phyloP scores from a whole-genome alignment of 2,797 vertebrate genomes.

The Etheostoma perlongum region DNA sequence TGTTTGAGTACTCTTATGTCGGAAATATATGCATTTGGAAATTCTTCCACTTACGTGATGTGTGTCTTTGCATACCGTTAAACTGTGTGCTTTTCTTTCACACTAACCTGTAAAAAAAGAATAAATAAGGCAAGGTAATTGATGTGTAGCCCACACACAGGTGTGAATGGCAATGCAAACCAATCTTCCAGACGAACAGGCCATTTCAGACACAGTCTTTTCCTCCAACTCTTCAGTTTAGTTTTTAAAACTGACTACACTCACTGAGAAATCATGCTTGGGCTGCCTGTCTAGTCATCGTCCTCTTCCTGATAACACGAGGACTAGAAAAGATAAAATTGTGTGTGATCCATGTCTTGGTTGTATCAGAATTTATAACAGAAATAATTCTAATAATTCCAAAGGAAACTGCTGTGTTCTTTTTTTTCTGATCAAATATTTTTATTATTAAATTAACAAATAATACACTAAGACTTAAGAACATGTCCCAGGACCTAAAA shows the following conservation, averaged over 20 bases:
- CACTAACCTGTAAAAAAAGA: conserved; percentile 72
- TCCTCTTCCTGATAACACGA: not conserved
- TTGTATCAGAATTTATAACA: not conserved
- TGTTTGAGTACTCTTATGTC: not conserved
- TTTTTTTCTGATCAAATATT: too few relatives aligned
- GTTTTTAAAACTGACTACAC: not conserved
- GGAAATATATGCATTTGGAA: conserved; percentile 11
- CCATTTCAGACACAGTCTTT: conserved; percentile 40
- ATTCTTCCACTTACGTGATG: conserved; percentile 35
- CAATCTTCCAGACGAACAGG: conserved; percentile 55
- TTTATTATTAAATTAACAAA: too few relatives aligned
- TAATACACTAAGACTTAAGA: too few relatives aligned
- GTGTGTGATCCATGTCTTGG: not conserved
- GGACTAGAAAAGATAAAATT: not conserved
- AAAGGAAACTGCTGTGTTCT: not conserved
- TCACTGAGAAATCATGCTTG: not conserved
- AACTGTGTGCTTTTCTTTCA: conserved; percentile 70
- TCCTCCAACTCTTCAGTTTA: not conserved
- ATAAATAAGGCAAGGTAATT: conserved; percentile 66
- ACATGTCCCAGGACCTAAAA: too few relatives aligned
- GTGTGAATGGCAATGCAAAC: conserved; percentile 61
- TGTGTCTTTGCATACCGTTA: conserved; percentile 47
- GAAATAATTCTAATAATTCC: not conserved
- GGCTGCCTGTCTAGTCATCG: not conserved
- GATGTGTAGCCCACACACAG: conserved; percentile 51